Conservation (phyloP, 1,140 invertebrate genomes). For the Aphis gossypii region DNA sequence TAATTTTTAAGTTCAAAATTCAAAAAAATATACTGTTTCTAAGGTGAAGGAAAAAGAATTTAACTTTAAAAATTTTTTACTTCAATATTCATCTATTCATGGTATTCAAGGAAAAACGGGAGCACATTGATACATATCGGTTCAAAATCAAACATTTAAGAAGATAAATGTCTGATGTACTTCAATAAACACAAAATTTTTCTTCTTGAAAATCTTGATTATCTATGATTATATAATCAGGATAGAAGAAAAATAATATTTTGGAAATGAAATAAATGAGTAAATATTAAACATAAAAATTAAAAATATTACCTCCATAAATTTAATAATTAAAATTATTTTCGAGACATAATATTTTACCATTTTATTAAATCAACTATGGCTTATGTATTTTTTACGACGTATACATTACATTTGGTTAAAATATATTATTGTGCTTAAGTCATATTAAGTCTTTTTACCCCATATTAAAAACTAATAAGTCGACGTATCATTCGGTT, state of each 20-base stretch:
- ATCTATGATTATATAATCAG: too few relatives aligned
- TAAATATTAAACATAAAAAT: background rate
- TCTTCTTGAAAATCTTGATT: background rate
- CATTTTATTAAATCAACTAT: too few relatives aligned
- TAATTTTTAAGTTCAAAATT: background rate
- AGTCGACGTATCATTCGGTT: too few relatives aligned
- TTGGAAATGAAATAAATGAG: background rate
- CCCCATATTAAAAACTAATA: too few relatives aligned
- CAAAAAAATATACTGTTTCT: background rate
- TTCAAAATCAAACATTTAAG: background rate
- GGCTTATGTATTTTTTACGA: too few relatives aligned
- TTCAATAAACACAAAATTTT: background rate
- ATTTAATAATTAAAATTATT: too few relatives aligned
- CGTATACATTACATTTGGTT: too few relatives aligned
- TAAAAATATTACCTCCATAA: constrained; percentile 51
- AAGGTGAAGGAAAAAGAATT: background rate
- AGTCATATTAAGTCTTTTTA: too few relatives aligned
- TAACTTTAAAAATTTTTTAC: background rate
- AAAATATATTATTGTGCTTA: too few relatives aligned
- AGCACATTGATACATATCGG: background rate
- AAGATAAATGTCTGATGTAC: background rate
- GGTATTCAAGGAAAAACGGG: background rate
- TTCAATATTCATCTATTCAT: background rate
- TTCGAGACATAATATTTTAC: too few relatives aligned
- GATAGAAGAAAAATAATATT: background rate